These are phyloP conservation scores for Drosophila prolongata DNA, from an alignment of 2,888 invertebrate genomes.

Conservation along the genomic window DNA sequence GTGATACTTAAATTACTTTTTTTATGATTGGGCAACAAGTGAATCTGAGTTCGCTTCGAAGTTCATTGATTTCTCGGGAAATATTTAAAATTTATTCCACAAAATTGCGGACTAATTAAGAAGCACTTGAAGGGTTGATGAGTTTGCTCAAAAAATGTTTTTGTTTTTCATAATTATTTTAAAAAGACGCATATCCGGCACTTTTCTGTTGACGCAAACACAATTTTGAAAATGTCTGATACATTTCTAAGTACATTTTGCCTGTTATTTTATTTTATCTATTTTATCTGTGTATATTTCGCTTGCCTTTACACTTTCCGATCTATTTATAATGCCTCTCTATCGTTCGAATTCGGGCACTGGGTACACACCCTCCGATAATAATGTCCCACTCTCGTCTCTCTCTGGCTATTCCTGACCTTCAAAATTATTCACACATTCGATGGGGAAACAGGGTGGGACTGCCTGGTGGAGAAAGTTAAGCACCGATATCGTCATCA, in stretches of 20 bases:
- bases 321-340: conserved; percentile 37
- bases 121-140: conserved; percentile 3
- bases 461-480: conserved; percentile 30
- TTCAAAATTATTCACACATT: conserved; percentile 51
- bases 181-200: conserved; percentile 60
- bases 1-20: conserved; percentile 67
- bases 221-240: conserved; percentile 3
- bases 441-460: conserved; percentile 30
- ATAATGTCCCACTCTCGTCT: conserved; percentile 4
- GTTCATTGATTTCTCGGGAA: conserved; percentile 48
- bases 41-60: conserved; percentile 41
- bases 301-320: conserved; percentile 18
- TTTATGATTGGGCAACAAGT: conserved; percentile 56
- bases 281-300: conserved; percentile 5
- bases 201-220: conserved; percentile 52
- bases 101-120: conserved; percentile 10
- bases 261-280: conserved; percentile 13
- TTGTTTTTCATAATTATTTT: conserved; percentile 21
- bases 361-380: conserved; percentile 46
- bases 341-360: conserved; percentile 38
- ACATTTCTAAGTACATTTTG: conserved; percentile 31
- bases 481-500: conserved; percentile 23
- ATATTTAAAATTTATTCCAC: conserved; percentile 9
- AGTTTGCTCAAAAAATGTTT: background rate
- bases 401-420: conserved; percentile 58